Conservation (phyloP, 2,888 invertebrate species). For the Diarsia rubi region DNA sequence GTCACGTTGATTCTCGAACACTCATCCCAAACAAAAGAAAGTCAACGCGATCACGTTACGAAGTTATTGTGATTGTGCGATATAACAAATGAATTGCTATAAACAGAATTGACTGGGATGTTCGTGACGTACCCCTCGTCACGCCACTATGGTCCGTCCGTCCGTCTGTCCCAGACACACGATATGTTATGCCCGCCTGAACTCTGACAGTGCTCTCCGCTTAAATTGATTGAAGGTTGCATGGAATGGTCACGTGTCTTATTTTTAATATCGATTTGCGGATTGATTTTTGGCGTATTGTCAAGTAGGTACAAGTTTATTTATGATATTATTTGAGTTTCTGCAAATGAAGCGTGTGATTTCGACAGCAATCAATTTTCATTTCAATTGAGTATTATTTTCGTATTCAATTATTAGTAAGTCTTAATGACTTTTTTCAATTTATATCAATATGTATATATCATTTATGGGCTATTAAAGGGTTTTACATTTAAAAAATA, state of each 20-base stretch:
- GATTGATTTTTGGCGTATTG: neutral
- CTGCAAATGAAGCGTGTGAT: neutral
- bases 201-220: conserved; percentile 73
- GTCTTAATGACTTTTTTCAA: neutral
- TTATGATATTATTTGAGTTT: neutral
- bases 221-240: conserved; percentile 75
- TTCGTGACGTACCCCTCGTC: conserved; percentile 78
- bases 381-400: neutral
- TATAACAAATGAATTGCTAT: conserved; percentile 67
- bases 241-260: conserved; percentile 54
- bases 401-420: neutral
- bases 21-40: conserved; percentile 51
- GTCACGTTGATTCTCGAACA: conserved; percentile 25
- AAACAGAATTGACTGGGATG: conserved; percentile 70
- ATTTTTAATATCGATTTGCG: conserved; percentile 49
- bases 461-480: neutral
- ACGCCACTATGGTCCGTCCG: conserved; percentile 67
- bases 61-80: conserved; percentile 59
- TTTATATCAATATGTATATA: too few relatives aligned
- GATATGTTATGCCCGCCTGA: conserved; percentile 80
- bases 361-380: neutral
- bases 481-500: neutral
- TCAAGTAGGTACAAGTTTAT: neutral
- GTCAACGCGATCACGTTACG: conserved; percentile 55
- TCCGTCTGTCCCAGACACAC: conserved; percentile 75